Evolutionary conservation across 2,888 invertebrate species (phyloP).

Genomic region (Crossocerus cetratus): DNA sequence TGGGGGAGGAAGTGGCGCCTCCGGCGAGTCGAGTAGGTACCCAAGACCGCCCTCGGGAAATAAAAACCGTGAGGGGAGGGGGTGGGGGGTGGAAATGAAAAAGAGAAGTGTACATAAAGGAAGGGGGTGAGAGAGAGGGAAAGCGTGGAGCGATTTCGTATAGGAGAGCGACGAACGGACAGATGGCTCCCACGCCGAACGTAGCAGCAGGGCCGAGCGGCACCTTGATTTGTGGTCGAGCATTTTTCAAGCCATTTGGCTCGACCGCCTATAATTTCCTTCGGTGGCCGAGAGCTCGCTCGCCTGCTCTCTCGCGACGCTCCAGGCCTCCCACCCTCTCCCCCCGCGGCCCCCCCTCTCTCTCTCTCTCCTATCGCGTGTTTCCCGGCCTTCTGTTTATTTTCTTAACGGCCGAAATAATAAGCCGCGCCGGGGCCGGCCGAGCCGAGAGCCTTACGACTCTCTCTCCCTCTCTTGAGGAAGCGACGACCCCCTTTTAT

Average conservation of each 20-base stretch:
- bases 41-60: constrained; percentile 39
- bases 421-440: constrained; percentile 57
- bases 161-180: constrained; percentile 50
- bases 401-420: constrained; percentile 74
- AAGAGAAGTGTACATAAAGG: constrained; percentile 2
- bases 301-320: constrained; percentile 1
- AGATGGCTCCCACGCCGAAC: constrained; percentile 63
- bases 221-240: constrained; percentile 75
- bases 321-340: constrained; percentile 3
- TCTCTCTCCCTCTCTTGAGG: too few species aligned
- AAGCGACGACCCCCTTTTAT: too few species aligned
- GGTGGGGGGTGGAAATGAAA: constrained; percentile 1
- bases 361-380: constrained; percentile 45
- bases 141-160: constrained; percentile 7
- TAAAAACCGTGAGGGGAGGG: constrained; percentile 13
- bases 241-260: constrained; percentile 75
- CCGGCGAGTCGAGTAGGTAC: constrained; percentile 28
- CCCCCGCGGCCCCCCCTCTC: constrained; percentile 20
- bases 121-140: constrained; percentile 7
- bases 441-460: constrained; percentile 19
- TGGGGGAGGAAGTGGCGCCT: constrained; percentile 56
- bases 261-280: constrained; percentile 61
- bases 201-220: constrained; percentile 26
- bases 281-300: constrained; percentile 41
- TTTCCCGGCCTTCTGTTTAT: constrained; percentile 68